A percentile compares a stretch with the other conserved stretches of the same genome.
Conservation (phyloP, 2,888 invertebrate genomes). For the Cerastis rubricosa region DNA sequence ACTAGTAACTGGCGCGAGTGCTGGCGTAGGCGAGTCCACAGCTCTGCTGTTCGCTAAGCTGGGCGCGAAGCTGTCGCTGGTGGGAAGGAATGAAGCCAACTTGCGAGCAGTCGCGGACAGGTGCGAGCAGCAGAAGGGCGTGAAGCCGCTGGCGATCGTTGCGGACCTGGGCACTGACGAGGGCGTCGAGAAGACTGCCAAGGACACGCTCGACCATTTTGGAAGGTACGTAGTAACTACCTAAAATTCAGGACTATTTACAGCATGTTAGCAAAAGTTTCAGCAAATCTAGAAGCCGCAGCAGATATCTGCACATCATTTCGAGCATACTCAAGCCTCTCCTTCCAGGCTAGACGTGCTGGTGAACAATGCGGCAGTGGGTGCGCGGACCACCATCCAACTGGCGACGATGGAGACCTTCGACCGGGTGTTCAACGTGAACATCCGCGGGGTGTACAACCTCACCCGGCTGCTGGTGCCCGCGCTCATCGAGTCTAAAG, state of each 20-base stretch:
- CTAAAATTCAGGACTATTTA: not conserved
- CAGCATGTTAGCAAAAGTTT: not conserved
- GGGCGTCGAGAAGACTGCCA: conserved; percentile 72
- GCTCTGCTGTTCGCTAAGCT: conserved; percentile 70
- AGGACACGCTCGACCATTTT: conserved; percentile 71
- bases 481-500: conserved; percentile 91
- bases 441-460: conserved; percentile 91
- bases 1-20: conserved; percentile 76
- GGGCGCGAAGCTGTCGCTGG: conserved; percentile 72
- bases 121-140: conserved; percentile 66
- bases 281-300: not conserved
- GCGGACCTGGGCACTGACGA: conserved; percentile 76
- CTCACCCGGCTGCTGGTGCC: conserved; percentile 93
- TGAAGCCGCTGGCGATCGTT: conserved; percentile 67
- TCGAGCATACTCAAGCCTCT: not conserved
- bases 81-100: conserved; percentile 71
- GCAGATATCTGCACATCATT: not conserved
- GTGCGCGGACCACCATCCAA: conserved; percentile 79
- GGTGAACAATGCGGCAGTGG: conserved; percentile 90
- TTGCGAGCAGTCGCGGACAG: conserved; percentile 64
- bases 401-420: conserved; percentile 70
- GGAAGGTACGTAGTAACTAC: conserved; percentile 49
- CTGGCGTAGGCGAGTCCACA: conserved; percentile 74
- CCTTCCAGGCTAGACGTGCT: conserved; percentile 59
- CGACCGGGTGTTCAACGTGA: conserved; percentile 90